phyloP scores from a whole-genome alignment of 2,888 invertebrate genomes.

The Lasioglossum marginatum region DNA sequence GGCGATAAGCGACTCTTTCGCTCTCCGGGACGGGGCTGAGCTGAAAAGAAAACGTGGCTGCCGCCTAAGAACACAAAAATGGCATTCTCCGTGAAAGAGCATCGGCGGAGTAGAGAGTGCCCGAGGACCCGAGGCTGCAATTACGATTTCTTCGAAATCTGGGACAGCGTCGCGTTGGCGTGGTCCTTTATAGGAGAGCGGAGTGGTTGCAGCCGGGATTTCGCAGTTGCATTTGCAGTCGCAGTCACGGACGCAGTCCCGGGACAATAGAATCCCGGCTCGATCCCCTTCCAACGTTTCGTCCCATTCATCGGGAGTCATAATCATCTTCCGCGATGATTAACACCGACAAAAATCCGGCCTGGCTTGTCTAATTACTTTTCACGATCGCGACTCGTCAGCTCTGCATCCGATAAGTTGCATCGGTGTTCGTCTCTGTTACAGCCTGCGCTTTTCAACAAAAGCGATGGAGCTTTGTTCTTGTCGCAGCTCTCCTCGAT shows the following conservation, averaged over 20 bases:
- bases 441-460: neutral
- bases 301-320: constrained; percentile 27
- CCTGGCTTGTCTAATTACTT: constrained; percentile 39
- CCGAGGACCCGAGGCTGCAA: constrained; percentile 15
- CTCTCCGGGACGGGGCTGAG: neutral
- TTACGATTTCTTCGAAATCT: constrained; percentile 51
- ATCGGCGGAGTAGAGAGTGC: neutral
- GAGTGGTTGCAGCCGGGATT: neutral
- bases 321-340: constrained; percentile 26
- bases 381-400: neutral
- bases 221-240: constrained; percentile 1
- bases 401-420: too few species aligned
- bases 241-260: constrained; percentile 22
- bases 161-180: constrained; percentile 14
- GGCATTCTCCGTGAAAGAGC: neutral
- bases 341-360: constrained; percentile 25
- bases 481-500: neutral
- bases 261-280: constrained; percentile 39
- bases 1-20: constrained; percentile 1
- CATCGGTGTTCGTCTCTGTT: neutral
- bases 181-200: constrained; percentile 28
- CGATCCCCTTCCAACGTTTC: constrained; percentile 4
- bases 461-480: neutral
- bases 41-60: constrained; percentile 11
- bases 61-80: constrained; percentile 1